Percentiles rank a stretch among this genome's conserved stretches.
Conservation (phyloP, 2,888 invertebrate species). For the Carterocephalus palaemon region DNA sequence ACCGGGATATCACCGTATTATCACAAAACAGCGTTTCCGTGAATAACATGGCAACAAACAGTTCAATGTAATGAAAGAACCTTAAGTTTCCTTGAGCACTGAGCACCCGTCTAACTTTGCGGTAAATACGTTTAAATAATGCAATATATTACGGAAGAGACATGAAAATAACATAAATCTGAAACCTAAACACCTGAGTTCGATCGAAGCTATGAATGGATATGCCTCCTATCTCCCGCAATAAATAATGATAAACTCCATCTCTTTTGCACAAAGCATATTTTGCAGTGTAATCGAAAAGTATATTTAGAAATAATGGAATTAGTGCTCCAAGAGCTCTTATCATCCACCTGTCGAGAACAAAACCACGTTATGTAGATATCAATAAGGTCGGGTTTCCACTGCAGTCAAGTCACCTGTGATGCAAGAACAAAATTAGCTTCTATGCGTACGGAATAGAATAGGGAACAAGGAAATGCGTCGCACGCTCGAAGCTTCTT, state of each 20-base stretch:
- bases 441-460: slow-evolving; percentile 7
- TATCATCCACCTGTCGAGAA: slow-evolving; percentile 1
- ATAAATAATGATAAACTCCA: slow-evolving; percentile 37
- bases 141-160: slow-evolving; percentile 52
- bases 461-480: slow-evolving; percentile 16
- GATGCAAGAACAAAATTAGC: not conserved
- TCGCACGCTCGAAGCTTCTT: slow-evolving; percentile 12
- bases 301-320: slow-evolving; percentile 56
- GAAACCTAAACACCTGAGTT: slow-evolving; percentile 74
- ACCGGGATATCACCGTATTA: too few relatives aligned
- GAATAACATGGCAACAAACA: too few relatives aligned
- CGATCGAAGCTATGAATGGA: slow-evolving; percentile 73
- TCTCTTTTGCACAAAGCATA: slow-evolving; percentile 31
- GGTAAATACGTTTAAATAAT: slow-evolving; percentile 11
- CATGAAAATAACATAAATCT: slow-evolving; percentile 63
- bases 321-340: slow-evolving; percentile 68
- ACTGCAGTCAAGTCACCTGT: not conserved
- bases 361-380: slow-evolving; percentile 4
- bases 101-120: slow-evolving; percentile 46
- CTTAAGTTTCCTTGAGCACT: not conserved
- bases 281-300: slow-evolving; percentile 31
- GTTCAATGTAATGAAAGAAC: too few relatives aligned
- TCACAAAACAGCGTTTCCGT: too few relatives aligned
- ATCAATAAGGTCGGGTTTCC: slow-evolving; percentile 13
- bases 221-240: slow-evolving; percentile 38